Evolutionary conservation across 2,113 vertebrate species (phyloP), one percentile per base, ranked within the genome.

Genomic region (Pristiophorus japonicus): DNA sequence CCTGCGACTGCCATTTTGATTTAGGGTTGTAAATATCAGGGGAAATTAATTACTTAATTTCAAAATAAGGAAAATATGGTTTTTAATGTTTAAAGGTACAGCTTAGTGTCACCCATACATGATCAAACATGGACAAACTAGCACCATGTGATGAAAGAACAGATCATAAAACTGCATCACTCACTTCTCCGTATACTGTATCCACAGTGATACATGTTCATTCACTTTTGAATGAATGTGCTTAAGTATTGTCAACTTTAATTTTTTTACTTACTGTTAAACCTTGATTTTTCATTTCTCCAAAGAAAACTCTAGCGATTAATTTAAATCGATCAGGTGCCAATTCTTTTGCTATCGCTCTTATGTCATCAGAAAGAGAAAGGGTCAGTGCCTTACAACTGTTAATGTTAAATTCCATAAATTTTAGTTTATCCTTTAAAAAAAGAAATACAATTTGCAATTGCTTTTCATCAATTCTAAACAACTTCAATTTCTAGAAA

Each of bases 231-330:
- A 30, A 30, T 75, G 3, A 24, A 75, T 75, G 6, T 75, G 70
- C 51, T 88, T 90, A 59, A 90, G 24, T 59, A 90, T 90, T n/a
- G 27, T 30, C 12, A 90, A 16, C 30, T 90, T 3, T 65, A 96
- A 67, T 45, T 42, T 38, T 4, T 95, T 81, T 96, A 96, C 97
- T 98, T 95, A 98, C 98, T 24, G 97, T 96, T 95, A 98, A 96
- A 95, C 97, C 97, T 96, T 98, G 97, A 22, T 96, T 97, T 66
- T 97, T 96, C 96, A 98, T 97, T 95, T 98, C 97, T 96, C 97
- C 97, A 95, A 97, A 96, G 96, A 98, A 96, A 78, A 97, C 96
- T 96, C 97, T 96, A 93, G 97, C 96, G 96, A 98, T 96, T 0
- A 97, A 97, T 42, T 98, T 98, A 2, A 97, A 98, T 93, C 97